Base-by-base conservation (phyloP, 2,888 invertebrate species). In the Myopa testacea region DNA sequence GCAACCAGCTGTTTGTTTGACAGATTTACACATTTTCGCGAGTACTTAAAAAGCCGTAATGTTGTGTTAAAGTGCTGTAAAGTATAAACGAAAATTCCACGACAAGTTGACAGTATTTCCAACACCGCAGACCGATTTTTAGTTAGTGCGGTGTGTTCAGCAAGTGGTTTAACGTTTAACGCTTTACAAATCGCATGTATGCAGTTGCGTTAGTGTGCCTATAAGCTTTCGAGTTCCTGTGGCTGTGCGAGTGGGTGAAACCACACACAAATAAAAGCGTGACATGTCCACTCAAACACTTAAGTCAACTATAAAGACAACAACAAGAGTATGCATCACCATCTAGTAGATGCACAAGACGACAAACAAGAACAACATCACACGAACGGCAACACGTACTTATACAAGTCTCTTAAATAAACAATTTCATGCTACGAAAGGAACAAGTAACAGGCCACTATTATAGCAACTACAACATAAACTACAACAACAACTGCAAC, bases 41-140 rank as follows among this genome's bases (percentile, higher is more conserved):
- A 26, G 37, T 34, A 16, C 55, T 70, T 58, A 37, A 70, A 70
- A 37, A 16, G 16, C n/a, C 14, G 16, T 26, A 55, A 70, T 37
- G 55, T 55, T 38, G 26, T 37, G 37, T 50, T 34, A 45, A 70
- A 70, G 55, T 70, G 55, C 52, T 70, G 55, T 70, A 55, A 58
- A 58, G n/a, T 67, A 37, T 40, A 67, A 67, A 40, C n/a, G 37
- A 67, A 67, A 16, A 67, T n/a, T 12, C 7, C 14, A 37, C 16
- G 3, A 40, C n/a, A 40, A 16, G 7, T 14, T 55, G 55, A 16
- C 55, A n/a, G 55, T 10, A 40, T 38, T 37, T 34, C 5, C 26
- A 34, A 63, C 63, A 63, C 19, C 14, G 37, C 50, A 8, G 50
- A 12, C 50, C 7, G 12, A 12, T 12, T 50, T 6, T 50, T 63